Conservation (phyloP, 2,113 vertebrate species). For the Cromileptes altivelis region DNA sequence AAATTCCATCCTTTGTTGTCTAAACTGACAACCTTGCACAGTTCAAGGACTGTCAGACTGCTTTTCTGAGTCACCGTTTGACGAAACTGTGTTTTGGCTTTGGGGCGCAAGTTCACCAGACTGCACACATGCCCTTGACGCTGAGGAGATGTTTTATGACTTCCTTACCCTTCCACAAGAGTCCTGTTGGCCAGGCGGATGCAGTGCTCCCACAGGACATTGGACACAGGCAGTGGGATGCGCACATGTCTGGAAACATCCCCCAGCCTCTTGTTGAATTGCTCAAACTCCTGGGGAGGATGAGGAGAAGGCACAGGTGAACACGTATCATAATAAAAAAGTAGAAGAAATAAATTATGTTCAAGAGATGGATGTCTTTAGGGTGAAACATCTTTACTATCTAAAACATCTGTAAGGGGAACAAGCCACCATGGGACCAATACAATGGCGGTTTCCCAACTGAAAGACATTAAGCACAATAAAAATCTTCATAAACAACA, state of each 20-base stretch:
- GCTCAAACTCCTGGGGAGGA: conserved; percentile 93
- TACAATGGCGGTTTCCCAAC: not conserved
- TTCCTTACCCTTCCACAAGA: conserved; percentile 95
- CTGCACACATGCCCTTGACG: not conserved
- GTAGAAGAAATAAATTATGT: not conserved
- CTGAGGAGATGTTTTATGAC: not conserved
- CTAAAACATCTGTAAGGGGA: not conserved
- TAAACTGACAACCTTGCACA: not conserved
- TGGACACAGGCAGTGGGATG: conserved; percentile 96
- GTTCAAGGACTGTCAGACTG: not conserved
- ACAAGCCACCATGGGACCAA: not conserved
- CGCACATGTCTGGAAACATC: conserved; percentile 95
- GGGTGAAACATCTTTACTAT: not conserved
- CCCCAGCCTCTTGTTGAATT: conserved; percentile 90
- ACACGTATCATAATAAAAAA: not conserved
- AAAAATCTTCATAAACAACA: conserved; percentile 1
- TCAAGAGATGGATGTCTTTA: not conserved
- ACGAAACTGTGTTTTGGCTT: not conserved
- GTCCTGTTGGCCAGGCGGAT: conserved; percentile 98
- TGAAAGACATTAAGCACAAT: conserved; percentile 2
- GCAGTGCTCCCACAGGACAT: conserved; percentile 99
- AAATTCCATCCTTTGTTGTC: no score
- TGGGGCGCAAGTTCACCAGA: not conserved
- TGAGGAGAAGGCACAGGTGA: conserved; percentile 30
- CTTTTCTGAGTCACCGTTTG: not conserved